Base-by-base conservation (phyloP, 2,797 vertebrate species). In the Sphaeramia orbicularis region DNA sequence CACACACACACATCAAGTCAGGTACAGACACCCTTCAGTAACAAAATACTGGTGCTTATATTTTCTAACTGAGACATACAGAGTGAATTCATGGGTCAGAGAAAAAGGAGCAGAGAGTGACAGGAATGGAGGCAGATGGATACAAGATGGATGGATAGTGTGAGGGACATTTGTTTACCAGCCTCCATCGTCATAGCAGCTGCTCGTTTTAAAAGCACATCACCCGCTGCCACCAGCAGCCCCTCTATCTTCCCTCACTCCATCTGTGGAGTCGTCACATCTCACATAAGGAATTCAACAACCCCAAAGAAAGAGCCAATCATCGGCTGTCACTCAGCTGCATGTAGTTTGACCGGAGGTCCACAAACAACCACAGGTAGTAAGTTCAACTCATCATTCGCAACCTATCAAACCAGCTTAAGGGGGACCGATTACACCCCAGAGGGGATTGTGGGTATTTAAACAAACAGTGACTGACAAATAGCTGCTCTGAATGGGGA, bases 401-500 rank as follows among this genome's bases (percentile, higher is more conserved):
- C 32, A 7, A 61, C 58, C 70, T 21, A 41, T 71, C 55, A 54
- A 2, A 32, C 10, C 10, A 1, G 1, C 50, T 45, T 7, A 9
- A 21, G n/a, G 32, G 38, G 49, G 38, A 45, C 24, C 3, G 14
- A 54, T 7, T 10, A 9, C 8, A 7, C 10, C 24, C 54, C 32
- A 0, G 36, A 47, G 74, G 50, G 65, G 15, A 58, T 57, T 67
- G 50, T 30, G 59, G 72, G 61, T 61, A 70, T 68, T 47, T 63
- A 56, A 69, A 68, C 55, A 59, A 76, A 68, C 61, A 13, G 21
- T 42, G 49, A 75, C 40, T 71, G 77, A 80, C 52, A 38, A 18
- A 48, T 12, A 43, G 56, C 51, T 15, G 49, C 64, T 65, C 51
- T 58, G 48, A 54, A 43, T 6, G 35, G 44, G 40, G 51, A 42